These are phyloP conservation scores for Lithosia quadra DNA, from an alignment of 2,888 invertebrate genomes.

Conservation along the genomic window DNA sequence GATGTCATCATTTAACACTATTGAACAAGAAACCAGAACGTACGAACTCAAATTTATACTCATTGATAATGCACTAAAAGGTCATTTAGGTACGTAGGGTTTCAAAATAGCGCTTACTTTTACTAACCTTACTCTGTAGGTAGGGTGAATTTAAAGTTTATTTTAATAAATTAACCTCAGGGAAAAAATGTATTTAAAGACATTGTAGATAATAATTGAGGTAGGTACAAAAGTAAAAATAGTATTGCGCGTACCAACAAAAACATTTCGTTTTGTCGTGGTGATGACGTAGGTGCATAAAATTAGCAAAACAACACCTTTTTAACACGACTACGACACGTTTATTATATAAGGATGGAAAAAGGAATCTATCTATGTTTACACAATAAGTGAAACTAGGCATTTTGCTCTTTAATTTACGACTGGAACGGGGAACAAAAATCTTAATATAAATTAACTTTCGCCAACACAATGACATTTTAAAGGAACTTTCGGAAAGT, in stretches of 20 bases:
- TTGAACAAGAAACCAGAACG: constrained; percentile 1
- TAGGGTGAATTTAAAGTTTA: not conserved
- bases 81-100: not conserved
- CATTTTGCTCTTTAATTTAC: not conserved
- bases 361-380: no score
- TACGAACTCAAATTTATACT: not conserved
- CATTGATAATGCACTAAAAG: constrained; percentile 12
- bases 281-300: not conserved
- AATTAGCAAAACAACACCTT: no score
- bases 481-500: not conserved
- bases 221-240: not conserved
- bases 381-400: not conserved
- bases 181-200: not conserved
- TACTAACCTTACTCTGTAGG: not conserved
- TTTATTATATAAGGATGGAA: no score
- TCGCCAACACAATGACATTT: not conserved
- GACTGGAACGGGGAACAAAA: not conserved
- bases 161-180: constrained; percentile 1
- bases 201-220: not conserved
- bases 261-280: not conserved
- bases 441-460: not conserved
- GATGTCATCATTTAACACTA: not conserved
- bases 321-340: no score
- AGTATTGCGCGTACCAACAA: not conserved
- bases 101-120: constrained; percentile 1